These are phyloP conservation scores for Synanthedon tipuliformis DNA, from an alignment of 2,888 invertebrate genomes.

Conservation along the genomic window DNA sequence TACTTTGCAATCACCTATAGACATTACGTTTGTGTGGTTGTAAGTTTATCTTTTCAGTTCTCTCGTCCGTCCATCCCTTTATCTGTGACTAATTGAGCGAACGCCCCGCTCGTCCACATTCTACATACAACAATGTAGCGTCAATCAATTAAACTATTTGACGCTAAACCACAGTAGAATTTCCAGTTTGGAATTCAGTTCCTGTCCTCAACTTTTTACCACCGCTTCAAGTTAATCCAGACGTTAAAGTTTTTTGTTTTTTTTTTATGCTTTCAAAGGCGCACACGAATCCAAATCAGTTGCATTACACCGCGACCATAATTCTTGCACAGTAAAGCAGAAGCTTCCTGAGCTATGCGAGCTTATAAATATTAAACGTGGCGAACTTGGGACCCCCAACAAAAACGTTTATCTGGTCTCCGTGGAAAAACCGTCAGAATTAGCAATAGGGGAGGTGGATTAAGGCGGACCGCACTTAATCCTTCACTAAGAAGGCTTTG, in stretches of 20 bases:
- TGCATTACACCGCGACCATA: conserved; percentile 41
- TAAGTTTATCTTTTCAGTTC: conserved; percentile 26
- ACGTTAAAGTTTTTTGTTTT: no score
- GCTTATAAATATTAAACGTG: conserved; percentile 65
- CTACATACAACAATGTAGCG: conserved; percentile 24
- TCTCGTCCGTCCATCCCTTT: conserved; percentile 29
- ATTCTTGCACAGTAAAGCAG: conserved; percentile 49
- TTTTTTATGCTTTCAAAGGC: conserved; percentile 3
- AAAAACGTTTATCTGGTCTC: conserved; percentile 68
- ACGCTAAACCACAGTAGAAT: background rate
- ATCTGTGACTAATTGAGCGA: conserved; percentile 40
- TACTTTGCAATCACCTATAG: background rate
- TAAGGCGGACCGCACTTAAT: conserved; percentile 68
- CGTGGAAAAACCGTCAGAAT: conserved; percentile 67
- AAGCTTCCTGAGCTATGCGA: conserved; percentile 47
- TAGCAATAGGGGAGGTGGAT: conserved; percentile 63
- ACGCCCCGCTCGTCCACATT: conserved; percentile 18
- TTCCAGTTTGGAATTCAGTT: background rate
- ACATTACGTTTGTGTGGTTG: no score
- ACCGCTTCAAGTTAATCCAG: no score
- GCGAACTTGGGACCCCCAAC: conserved; percentile 45
- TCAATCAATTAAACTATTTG: conserved; percentile 27
- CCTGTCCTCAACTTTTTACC: no score
- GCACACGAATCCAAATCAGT: conserved; percentile 33
- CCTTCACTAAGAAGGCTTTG: conserved; percentile 71